These are phyloP conservation scores for Heliconius ismenius DNA, from an alignment of 2,888 invertebrate species.

Conservation along the genomic window DNA sequence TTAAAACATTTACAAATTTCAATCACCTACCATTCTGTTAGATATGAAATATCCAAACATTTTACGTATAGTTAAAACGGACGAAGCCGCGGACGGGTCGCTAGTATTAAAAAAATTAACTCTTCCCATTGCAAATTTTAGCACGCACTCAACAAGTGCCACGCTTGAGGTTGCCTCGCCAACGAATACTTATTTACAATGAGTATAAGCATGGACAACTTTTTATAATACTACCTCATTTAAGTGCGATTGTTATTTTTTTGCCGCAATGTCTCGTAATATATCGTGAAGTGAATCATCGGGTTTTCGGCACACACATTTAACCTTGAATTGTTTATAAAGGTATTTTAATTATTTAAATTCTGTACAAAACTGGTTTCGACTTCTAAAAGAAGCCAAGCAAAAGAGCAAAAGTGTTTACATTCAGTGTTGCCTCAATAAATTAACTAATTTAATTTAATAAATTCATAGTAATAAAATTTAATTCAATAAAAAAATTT, in stretches of 20 bases:
- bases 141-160: not conserved
- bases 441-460: not conserved
- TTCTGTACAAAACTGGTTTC: not conserved
- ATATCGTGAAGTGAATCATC: constrained; percentile 36
- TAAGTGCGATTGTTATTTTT: constrained; percentile 39
- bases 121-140: not conserved
- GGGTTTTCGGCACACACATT: constrained; percentile 28
- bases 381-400: not conserved
- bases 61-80: too few species aligned
- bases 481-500: too few species aligned
- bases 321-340: constrained; percentile 35
- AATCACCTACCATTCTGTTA: too few species aligned
- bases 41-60: too few species aligned
- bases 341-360: not conserved
- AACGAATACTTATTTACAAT: not conserved
- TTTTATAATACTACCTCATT: constrained; percentile 21
- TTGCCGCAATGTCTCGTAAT: constrained; percentile 37
- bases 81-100: not conserved
- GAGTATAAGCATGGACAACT: constrained; percentile 18
- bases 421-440: not conserved
- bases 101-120: not conserved
- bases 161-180: not conserved
- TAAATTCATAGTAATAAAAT: too few species aligned
- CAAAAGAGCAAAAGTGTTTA: not conserved
- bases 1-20: too few species aligned